Conservation (phyloP, 2,888 invertebrate species). For the Furcula furcula region DNA sequence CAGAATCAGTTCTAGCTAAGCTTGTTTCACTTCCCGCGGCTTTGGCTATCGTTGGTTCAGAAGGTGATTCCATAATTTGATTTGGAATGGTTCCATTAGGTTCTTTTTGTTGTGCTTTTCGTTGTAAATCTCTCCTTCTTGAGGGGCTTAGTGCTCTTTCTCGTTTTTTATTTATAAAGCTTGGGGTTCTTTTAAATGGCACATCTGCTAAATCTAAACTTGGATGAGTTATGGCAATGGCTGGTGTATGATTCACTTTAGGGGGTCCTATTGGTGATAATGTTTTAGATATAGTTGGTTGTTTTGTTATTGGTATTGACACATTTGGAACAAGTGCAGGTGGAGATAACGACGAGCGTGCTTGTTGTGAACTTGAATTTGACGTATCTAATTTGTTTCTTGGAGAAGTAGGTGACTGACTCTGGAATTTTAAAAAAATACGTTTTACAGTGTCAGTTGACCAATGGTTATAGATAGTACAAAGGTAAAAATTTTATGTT, state of each 20-base stretch:
- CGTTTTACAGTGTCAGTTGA: too few relatives aligned
- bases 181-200: slow-evolving; percentile 73
- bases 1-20: slow-evolving; percentile 87
- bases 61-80: slow-evolving; percentile 62
- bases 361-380: slow-evolving; percentile 56
- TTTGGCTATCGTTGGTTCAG: slow-evolving; percentile 58
- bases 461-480: too few relatives aligned
- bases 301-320: slow-evolving; percentile 70
- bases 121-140: slow-evolving; percentile 72
- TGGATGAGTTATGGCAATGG: slow-evolving; percentile 82
- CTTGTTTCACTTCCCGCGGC: slow-evolving; percentile 64
- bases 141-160: slow-evolving; percentile 78
- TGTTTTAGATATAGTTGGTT: slow-evolving; percentile 65
- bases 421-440: slow-evolving; percentile 46
- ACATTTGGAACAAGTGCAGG: slow-evolving; percentile 73
- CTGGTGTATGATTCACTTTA: slow-evolving; percentile 71
- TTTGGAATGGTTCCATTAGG: slow-evolving; percentile 66
- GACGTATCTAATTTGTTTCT: slow-evolving; percentile 74
- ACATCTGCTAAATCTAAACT: slow-evolving; percentile 74
- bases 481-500: background rate
- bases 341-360: slow-evolving; percentile 66
- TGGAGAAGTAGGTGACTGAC: slow-evolving; percentile 78
- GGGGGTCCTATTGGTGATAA: slow-evolving; percentile 48
- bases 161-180: slow-evolving; percentile 75
- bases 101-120: slow-evolving; percentile 63